Percentiles rank a stretch among this genome's conserved stretches.
These are phyloP conservation scores for Halyomorpha halys DNA, from an alignment of 1,140 invertebrate species.

Conservation along the genomic window DNA sequence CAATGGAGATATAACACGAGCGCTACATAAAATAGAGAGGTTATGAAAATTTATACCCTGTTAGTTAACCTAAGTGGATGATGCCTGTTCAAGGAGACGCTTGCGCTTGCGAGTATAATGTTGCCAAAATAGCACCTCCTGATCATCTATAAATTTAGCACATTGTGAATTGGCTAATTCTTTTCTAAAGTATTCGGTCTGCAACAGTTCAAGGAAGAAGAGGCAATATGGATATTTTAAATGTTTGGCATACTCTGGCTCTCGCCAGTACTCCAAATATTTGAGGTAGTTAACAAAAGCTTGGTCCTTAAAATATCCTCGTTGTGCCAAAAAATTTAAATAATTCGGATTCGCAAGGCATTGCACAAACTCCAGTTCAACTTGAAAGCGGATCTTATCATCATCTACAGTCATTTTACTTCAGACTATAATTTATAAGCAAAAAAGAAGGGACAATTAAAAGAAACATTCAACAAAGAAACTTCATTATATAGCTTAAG, in stretches of 20 bases:
- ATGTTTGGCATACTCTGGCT: slow-evolving; percentile 93
- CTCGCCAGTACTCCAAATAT: slow-evolving; percentile 96
- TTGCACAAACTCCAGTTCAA: slow-evolving; percentile 97
- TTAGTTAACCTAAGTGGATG: slow-evolving; percentile 6
- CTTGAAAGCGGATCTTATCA: slow-evolving; percentile 66
- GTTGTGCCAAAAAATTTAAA: slow-evolving; percentile 94
- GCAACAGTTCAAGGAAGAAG: slow-evolving; percentile 91
- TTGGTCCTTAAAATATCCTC: slow-evolving; percentile 89
- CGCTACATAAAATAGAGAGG: too few species aligned
- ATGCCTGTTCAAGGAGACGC: slow-evolving; percentile 46
- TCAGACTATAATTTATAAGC: too few species aligned
- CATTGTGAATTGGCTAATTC: slow-evolving; percentile 91
- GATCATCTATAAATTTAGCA: slow-evolving; percentile 97
- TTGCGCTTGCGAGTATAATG: slow-evolving; percentile 89
- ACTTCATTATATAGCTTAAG: too few species aligned
- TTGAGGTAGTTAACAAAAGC: slow-evolving; percentile 94
- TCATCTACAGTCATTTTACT: slow-evolving; percentile 7
- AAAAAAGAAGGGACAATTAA: too few species aligned
- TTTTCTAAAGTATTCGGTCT: slow-evolving; percentile 93
- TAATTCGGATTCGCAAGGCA: slow-evolving; percentile 98
- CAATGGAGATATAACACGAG: too few species aligned
- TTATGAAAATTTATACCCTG: slow-evolving; percentile 8
- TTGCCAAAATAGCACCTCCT: slow-evolving; percentile 94
- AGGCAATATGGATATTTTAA: slow-evolving; percentile 93
- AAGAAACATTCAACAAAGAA: too few species aligned